Conservation (phyloP, 2,113 vertebrate species). For the Nematolebias whitei region DNA sequence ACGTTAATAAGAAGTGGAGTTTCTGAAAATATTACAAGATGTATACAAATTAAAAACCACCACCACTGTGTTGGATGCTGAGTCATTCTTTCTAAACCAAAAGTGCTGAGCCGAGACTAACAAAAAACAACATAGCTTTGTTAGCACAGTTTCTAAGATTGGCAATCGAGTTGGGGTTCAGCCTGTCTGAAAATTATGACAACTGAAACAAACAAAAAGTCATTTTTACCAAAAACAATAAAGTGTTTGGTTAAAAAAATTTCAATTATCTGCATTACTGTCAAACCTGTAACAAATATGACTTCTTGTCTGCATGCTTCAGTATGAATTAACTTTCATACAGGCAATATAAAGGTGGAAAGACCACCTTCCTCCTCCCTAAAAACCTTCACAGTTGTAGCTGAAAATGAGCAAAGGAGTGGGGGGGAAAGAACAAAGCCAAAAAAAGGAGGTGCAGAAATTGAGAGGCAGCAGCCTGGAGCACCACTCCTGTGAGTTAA, state of each 20-base stretch:
- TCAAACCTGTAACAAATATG: not conserved
- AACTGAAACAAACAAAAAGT: not conserved
- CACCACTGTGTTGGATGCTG: too few species aligned
- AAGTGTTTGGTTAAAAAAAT: not conserved
- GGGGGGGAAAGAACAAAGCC: constrained; percentile 51
- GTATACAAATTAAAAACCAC: too few species aligned
- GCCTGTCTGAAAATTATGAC: too few species aligned
- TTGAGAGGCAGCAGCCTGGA: constrained; percentile 33
- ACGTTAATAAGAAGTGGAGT: too few species aligned
- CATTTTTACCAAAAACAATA: not conserved
- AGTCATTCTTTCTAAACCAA: too few species aligned
- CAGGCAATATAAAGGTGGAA: constrained; percentile 20
- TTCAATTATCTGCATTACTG: not conserved
- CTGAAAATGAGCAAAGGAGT: constrained; percentile 34
- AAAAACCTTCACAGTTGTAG: constrained; percentile 36
- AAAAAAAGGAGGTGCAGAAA: constrained; percentile 28
- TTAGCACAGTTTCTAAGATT: too few species aligned
- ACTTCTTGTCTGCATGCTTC: not conserved
- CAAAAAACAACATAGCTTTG: too few species aligned
- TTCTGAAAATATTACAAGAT: too few species aligned
- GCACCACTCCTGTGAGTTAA: constrained; percentile 55
- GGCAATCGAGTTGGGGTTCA: too few species aligned
- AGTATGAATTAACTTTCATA: constrained; percentile 11
- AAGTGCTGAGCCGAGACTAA: too few species aligned
- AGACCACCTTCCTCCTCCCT: constrained; percentile 40